These are phyloP conservation scores for Galeopterus variegatus DNA, from an alignment of 2,113 vertebrate genomes.

Conservation along the genomic window DNA sequence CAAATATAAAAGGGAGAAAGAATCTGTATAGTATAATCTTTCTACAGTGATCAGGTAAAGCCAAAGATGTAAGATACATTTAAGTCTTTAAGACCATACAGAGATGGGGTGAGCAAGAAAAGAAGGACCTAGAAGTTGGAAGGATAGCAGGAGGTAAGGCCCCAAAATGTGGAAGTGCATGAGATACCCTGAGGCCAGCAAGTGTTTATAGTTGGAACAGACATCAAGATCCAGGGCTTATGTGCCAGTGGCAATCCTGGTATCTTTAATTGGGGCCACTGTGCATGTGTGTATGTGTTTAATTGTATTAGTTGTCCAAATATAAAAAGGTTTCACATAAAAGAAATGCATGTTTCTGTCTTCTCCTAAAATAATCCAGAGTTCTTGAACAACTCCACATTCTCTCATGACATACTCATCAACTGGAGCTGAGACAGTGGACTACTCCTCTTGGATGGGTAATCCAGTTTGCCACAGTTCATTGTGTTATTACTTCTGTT, in stretches of 20 bases:
- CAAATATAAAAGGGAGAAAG: background rate
- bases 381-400: background rate
- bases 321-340: background rate
- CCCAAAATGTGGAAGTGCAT: background rate
- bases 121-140: background rate
- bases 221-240: background rate
- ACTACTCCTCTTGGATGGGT: background rate
- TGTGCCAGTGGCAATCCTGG: background rate
- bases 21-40: background rate
- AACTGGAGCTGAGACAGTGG: background rate
- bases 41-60: background rate
- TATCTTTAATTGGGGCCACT: background rate
- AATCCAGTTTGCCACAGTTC: no score
- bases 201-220: background rate
- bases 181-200: background rate
- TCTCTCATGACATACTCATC: background rate
- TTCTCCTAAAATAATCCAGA: slow-evolving; percentile 15
- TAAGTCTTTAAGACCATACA: background rate
- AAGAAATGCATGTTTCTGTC: background rate
- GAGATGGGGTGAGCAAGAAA: background rate
- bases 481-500: background rate
- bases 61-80: background rate
- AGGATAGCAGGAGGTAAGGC: background rate
- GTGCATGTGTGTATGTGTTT: background rate
- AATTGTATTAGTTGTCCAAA: background rate